These are phyloP conservation scores for Trichomalopsis sarcophagae DNA, from an alignment of 1,140 invertebrate species.

Conservation along the genomic window DNA sequence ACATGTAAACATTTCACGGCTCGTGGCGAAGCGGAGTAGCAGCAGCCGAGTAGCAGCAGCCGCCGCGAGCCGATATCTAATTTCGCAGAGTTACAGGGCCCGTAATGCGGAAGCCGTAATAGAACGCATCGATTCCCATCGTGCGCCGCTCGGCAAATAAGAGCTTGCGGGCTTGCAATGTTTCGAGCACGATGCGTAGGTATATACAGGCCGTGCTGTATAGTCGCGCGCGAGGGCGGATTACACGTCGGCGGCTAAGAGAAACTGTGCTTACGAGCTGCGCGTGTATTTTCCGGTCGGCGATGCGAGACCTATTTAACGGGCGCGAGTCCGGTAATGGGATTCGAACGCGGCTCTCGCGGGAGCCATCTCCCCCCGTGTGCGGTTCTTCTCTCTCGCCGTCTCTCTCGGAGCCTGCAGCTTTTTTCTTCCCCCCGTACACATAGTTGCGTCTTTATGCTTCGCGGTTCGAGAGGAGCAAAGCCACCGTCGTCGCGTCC, in stretches of 20 bases:
- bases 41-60: constrained; percentile 1
- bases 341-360: constrained; percentile 73
- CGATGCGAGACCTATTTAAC: constrained; percentile 77
- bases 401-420: not conserved
- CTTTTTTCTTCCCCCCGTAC: not conserved
- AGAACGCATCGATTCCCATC: constrained; percentile 67
- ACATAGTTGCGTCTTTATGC: not conserved
- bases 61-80: constrained; percentile 48
- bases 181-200: not conserved
- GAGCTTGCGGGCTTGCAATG: constrained; percentile 56
- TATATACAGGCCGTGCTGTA: not conserved
- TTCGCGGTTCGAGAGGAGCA: not conserved
- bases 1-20: constrained; percentile 32
- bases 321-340: constrained; percentile 76
- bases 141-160: constrained; percentile 62
- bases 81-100: constrained; percentile 54
- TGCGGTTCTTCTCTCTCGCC: constrained; percentile 55
- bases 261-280: constrained; percentile 59
- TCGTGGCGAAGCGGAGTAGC: constrained; percentile 23
- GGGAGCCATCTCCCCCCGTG: constrained; percentile 66
- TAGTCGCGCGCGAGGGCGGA: not conserved
- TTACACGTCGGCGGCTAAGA: not conserved
- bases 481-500: not conserved
- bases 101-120: constrained; percentile 34
- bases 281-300: constrained; percentile 75